Evolutionary conservation across 2,113 vertebrate genomes (phyloP).

Genomic region (Galbula dea): DNA sequence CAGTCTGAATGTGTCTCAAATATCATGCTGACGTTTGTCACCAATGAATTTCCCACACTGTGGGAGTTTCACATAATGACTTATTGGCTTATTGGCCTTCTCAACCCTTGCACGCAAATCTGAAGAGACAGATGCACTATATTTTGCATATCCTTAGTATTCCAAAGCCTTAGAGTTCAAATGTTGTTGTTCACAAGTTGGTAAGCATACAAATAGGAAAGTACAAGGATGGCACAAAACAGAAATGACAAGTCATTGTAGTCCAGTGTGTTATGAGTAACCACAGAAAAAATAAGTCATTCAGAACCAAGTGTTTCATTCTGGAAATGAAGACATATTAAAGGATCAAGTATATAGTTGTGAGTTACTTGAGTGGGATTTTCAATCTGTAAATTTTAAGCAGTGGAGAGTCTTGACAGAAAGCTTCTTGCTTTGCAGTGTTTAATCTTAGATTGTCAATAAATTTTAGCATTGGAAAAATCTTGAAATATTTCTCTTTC

Average conservation of each 20-base stretch:
- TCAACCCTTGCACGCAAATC: slow-evolving; percentile 29
- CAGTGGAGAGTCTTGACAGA: too few species aligned
- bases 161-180: slow-evolving; percentile 22
- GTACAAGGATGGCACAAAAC: neutral
- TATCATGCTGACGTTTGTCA: slow-evolving; percentile 35
- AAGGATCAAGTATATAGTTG: neutral
- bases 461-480: neutral
- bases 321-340: neutral
- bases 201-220: neutral
- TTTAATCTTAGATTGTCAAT: neutral
- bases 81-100: slow-evolving; percentile 45
- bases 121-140: neutral
- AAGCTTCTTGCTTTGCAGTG: neutral
- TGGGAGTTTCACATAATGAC: slow-evolving; percentile 58
- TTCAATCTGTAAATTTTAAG: neutral
- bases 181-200: neutral
- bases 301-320: neutral
- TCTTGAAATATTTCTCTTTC: neutral
- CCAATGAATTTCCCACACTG: slow-evolving; percentile 41
- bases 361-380: neutral
- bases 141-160: slow-evolving; percentile 44
- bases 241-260: neutral
- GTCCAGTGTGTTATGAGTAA: neutral
- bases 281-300: neutral
- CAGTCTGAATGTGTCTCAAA: slow-evolving; percentile 32